Evolutionary conservation across 1,140 invertebrate species (phyloP).

Genomic region (Aphelinus atriplicis): DNA sequence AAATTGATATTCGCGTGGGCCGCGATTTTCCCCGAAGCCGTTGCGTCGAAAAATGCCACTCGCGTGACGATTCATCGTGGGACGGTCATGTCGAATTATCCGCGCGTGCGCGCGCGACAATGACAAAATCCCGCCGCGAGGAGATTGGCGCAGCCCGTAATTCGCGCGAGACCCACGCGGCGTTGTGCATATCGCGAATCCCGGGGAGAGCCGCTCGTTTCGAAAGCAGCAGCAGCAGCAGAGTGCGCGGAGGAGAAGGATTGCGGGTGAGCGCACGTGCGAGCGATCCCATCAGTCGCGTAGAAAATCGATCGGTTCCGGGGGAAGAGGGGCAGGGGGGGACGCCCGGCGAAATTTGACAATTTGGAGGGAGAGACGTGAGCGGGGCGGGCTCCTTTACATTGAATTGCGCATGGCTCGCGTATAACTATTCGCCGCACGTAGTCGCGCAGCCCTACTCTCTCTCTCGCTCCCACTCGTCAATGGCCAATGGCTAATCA

Average conservation of each 20-base stretch:
- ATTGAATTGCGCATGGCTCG: constrained; percentile 26
- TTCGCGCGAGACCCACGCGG: no score
- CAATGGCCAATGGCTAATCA: constrained; percentile 34
- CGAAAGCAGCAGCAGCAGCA: not conserved
- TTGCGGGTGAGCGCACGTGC: not conserved
- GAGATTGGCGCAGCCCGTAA: no score
- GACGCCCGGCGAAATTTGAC: constrained; percentile 15
- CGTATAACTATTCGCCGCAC: constrained; percentile 32
- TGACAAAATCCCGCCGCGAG: constrained; percentile 2
- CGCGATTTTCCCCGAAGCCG: no score
- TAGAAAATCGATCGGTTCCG: constrained; percentile 22
- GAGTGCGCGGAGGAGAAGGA: not conserved
- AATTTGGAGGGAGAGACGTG: constrained; percentile 4
- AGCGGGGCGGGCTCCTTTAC: constrained; percentile 18
- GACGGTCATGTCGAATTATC: no score
- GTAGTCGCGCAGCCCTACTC: constrained; percentile 11
- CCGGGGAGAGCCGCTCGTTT: not conserved
- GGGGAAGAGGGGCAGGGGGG: no score
- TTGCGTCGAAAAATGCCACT: no score
- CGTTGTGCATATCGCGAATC: no score
- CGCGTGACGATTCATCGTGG: no score
- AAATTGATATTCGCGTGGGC: no score
- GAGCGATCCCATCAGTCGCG: not conserved
- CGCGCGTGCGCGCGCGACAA: no score
- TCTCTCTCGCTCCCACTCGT: not conserved